Evolutionary conservation across 2,888 invertebrate species (phyloP), one percentile per base, ranked within the genome.

Genomic region (Aspidapion aeneum): DNA sequence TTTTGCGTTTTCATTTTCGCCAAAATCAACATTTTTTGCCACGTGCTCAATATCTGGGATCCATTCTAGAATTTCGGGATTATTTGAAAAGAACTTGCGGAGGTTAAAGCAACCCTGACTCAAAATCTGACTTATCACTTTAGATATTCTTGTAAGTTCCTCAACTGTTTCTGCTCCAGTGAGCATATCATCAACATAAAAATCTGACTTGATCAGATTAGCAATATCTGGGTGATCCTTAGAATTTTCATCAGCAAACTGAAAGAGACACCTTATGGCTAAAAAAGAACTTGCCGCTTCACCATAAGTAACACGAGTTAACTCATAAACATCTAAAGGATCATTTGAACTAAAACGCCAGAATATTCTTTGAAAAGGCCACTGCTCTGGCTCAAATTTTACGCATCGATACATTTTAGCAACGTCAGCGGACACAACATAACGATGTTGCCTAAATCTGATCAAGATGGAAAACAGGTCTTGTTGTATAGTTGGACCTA

Each of bases 391-490:
- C 7, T 60, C 19, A 2, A 60, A 18, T 9, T 54, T 22, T 21
- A 60, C 57, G 16, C 48, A 52, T 16, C 57, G 19, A 51, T 57
- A 57, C 50, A 63, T 63, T 21, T 61, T 65, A 1, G 60, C 55
- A 17, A 61, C 51, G 20, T 65, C 65, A 19, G 60, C 63, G 0
- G 60, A 19, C 1, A 65, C 22, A 1, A 60, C 62, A n/a, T 19
- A 58, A 5, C 7, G 21, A 50, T 65, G 52, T 63, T 62, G 55
- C 49, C 63, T 12, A 57, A 60, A 63, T 18, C 57, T 3, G 7
- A 65, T 3, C 12, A 63, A 48, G n/a, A 63, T 60, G 20, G 65
- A 63, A 0, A 63, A 20, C 21, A 65, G 20, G 49, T 65, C 63
- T 9, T 50, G 12, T 21, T 65, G 65, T 20, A 65, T 58, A 1